Conservation (phyloP, 1,140 invertebrate genomes). For the Drosophila nikananu region DNA sequence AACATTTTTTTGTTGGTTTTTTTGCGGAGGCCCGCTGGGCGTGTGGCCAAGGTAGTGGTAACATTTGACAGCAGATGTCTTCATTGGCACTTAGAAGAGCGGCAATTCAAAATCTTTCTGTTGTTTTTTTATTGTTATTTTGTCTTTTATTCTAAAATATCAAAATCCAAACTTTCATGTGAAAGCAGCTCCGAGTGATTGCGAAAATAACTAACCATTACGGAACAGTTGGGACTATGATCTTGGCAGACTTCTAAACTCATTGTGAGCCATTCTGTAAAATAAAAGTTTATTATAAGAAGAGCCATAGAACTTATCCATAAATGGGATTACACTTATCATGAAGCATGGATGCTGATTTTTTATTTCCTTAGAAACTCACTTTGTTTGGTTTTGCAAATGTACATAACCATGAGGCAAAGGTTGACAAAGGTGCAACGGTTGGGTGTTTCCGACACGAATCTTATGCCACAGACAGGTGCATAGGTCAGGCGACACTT, state of each 20-base stretch:
- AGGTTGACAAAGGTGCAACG: constrained; percentile 23
- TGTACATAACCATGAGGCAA: constrained; percentile 13
- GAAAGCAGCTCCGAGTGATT: background rate
- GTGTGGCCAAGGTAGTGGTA: constrained; percentile 7
- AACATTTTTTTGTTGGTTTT: constrained; percentile 1
- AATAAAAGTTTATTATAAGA: background rate
- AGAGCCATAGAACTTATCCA: background rate
- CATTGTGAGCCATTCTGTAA: constrained; percentile 17
- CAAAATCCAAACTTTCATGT: no score
- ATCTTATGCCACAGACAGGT: constrained; percentile 24
- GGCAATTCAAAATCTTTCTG: background rate
- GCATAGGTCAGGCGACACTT: background rate
- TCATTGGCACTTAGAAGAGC: constrained; percentile 7
- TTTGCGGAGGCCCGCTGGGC: constrained; percentile 18
- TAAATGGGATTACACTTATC: background rate
- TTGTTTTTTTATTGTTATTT: background rate
- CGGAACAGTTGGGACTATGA: background rate
- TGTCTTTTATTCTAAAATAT: background rate
- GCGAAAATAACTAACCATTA: background rate
- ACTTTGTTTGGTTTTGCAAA: constrained; percentile 15
- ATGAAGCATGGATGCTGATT: no score
- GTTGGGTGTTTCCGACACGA: background rate
- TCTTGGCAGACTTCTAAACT: constrained; percentile 1
- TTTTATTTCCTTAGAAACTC: background rate
- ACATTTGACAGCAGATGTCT: constrained; percentile 34